Evolutionary conservation across 64 coral and sea anemone genomes (phyloP).

Genomic region (Stichodactyla helianthus): DNA sequence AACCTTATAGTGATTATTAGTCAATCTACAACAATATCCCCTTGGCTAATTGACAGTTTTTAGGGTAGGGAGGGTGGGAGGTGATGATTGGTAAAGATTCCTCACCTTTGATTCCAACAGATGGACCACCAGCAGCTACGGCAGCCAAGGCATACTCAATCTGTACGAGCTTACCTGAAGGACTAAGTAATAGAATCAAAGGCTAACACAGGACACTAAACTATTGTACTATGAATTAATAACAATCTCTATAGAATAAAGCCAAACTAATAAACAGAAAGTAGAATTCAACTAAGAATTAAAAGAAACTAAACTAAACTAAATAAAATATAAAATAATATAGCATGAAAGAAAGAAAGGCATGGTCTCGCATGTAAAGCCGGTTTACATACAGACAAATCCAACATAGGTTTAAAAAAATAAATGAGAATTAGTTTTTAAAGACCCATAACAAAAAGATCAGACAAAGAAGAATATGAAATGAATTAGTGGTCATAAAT

Average conservation of each 20-base stretch:
- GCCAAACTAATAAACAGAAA: no score
- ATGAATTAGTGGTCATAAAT: neutral
- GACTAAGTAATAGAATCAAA: constrained; percentile 24
- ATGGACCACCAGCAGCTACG: constrained; percentile 96
- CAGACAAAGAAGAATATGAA: neutral
- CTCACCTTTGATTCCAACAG: constrained; percentile 99
- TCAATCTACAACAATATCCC: no score
- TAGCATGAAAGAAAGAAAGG: neutral
- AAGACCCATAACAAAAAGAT: neutral
- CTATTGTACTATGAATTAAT: no score
- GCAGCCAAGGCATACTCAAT: constrained; percentile 99
- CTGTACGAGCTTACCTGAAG: constrained; percentile 98
- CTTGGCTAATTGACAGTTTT: no score
- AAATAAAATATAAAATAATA: neutral
- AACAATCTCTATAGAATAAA: no score
- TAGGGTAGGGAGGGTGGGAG: no score
- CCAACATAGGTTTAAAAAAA: neutral
- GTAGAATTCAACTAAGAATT: neutral
- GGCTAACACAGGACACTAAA: no score
- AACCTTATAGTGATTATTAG: no score
- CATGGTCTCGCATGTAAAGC: neutral
- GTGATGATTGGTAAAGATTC: neutral
- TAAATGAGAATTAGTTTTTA: neutral
- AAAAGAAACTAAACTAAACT: neutral
- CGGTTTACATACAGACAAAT: neutral